Evolutionary conservation across 2,797 vertebrate species (phyloP).

Genomic region (Anabas testudineus): DNA sequence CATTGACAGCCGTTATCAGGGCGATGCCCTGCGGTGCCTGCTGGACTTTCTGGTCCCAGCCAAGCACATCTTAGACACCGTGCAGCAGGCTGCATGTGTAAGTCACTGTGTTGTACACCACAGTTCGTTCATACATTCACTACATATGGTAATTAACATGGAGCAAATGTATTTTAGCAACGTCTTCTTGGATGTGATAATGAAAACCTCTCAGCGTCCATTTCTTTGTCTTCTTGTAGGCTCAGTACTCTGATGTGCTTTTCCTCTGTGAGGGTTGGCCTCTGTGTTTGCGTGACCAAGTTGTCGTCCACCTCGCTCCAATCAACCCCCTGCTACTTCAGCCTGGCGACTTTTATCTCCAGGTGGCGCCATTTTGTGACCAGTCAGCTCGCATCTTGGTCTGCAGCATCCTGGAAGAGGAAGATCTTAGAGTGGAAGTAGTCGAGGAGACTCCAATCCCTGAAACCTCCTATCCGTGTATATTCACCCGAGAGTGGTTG

Average conservation of each 20-base stretch:
- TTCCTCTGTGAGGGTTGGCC: constrained; percentile 93
- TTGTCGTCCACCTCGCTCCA: constrained; percentile 88
- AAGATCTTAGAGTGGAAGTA: constrained; percentile 59
- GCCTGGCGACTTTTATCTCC: constrained; percentile 91
- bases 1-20: constrained; percentile 86
- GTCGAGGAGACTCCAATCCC: constrained; percentile 86
- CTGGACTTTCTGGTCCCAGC: constrained; percentile 91
- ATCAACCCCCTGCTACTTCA: constrained; percentile 86
- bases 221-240: constrained; percentile 74
- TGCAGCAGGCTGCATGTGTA: constrained; percentile 89
- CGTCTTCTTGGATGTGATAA: neutral
- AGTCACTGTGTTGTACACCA: constrained; percentile 48
- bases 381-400: constrained; percentile 82
- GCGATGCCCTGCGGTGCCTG: constrained; percentile 89
- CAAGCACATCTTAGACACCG: constrained; percentile 88
- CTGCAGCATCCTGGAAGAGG: constrained; percentile 87
- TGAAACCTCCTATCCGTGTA: constrained; percentile 80
- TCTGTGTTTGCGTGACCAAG: constrained; percentile 87
- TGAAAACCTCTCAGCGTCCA: neutral
- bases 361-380: constrained; percentile 84
- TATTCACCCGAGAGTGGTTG: constrained; percentile 89
- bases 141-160: neutral
- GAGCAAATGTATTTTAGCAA: neutral
- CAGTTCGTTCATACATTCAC: neutral
- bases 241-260: constrained; percentile 84